These are phyloP conservation scores for Notarius quadriscutis DNA, from an alignment of 2,113 vertebrate species.

Conservation along the genomic window DNA sequence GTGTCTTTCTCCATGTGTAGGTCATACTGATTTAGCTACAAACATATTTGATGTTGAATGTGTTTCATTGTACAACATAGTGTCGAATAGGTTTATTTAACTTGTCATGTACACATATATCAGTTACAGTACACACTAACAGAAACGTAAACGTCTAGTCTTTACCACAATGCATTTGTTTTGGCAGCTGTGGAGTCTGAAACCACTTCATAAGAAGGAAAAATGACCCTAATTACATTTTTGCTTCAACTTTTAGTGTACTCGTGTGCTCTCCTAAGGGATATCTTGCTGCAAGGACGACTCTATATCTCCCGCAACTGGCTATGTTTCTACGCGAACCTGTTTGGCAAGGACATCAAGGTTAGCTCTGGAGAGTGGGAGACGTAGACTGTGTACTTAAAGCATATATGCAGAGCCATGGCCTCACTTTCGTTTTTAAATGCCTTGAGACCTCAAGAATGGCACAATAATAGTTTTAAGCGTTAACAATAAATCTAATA, in stretches of 20 bases:
- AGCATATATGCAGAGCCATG: too few relatives aligned
- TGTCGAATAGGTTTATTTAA: neutral
- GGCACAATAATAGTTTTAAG: too few relatives aligned
- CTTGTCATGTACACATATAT: neutral
- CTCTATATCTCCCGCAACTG: conserved; percentile 97
- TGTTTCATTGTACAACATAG: neutral
- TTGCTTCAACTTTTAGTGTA: conserved; percentile 75
- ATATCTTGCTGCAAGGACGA: conserved; percentile 91
- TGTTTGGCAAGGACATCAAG: conserved; percentile 97
- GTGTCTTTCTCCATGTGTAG: neutral
- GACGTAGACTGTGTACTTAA: neutral
- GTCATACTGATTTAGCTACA: neutral
- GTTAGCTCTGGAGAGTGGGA: conserved; percentile 63
- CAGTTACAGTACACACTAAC: neutral
- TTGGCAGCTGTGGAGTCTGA: neutral
- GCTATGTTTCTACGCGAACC: conserved; percentile 96
- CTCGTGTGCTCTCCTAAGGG: conserved; percentile 92
- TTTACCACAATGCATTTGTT: neutral
- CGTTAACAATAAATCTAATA: too few relatives aligned
- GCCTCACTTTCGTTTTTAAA: too few relatives aligned
- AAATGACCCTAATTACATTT: conserved; percentile 7
- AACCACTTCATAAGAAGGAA: neutral
- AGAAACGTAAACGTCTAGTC: neutral
- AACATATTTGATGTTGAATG: neutral
- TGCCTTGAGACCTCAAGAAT: too few relatives aligned